Conservation (phyloP, 2,888 invertebrate species). For the Eupithecia pulchellata region DNA sequence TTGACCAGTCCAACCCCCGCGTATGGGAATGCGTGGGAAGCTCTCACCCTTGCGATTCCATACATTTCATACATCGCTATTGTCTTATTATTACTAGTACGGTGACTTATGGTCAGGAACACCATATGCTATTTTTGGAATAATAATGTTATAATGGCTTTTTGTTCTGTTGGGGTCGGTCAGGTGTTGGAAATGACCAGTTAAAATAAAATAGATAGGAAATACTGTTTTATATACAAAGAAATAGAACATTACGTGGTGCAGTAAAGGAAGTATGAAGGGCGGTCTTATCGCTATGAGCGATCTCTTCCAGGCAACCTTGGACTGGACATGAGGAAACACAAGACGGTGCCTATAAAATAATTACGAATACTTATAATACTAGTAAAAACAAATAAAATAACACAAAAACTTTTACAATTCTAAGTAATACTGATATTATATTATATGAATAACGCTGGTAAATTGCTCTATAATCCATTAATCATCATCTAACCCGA, state of each 20-base stretch:
- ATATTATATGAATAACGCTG: not conserved
- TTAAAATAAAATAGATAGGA: too few species aligned
- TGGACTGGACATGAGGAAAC: too few species aligned
- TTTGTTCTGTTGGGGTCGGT: slow-evolving; percentile 25
- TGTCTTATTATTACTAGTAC: slow-evolving; percentile 66
- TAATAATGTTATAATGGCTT: slow-evolving; percentile 33
- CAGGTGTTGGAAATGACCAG: slow-evolving; percentile 21
- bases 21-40: slow-evolving; percentile 81
- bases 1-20: slow-evolving; percentile 52
- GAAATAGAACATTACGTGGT: too few species aligned
- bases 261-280: too few species aligned
- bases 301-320: too few species aligned
- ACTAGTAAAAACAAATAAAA: too few species aligned
- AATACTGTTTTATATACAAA: too few species aligned
- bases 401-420: too few species aligned
- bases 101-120: slow-evolving; percentile 80
- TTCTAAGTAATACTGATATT: too few species aligned
- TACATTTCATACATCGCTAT: slow-evolving; percentile 60
- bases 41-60: slow-evolving; percentile 61
- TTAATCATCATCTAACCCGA: not conserved
- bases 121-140: slow-evolving; percentile 63
- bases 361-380: too few species aligned
- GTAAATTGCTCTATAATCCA: not conserved
- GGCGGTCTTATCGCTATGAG: too few species aligned
- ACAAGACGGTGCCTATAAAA: too few species aligned